phyloP scores from a whole-genome alignment of 2,888 invertebrate genomes.

The Sthenelais limicola region DNA sequence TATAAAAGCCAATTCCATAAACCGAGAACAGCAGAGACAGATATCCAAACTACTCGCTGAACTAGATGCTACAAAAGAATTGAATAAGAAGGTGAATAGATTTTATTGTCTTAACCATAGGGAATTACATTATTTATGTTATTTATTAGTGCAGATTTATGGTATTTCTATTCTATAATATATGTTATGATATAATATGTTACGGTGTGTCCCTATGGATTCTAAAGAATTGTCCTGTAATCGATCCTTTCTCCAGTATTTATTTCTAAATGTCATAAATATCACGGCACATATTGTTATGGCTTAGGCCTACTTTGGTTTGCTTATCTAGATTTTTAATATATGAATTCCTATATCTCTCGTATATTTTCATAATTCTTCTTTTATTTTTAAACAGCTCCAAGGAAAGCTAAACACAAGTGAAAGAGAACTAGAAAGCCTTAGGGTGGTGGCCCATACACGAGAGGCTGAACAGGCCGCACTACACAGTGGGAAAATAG shows the following conservation, averaged over 20 bases:
- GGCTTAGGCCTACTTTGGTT: too few species aligned
- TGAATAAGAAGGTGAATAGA: slow-evolving; percentile 48
- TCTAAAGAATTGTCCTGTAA: background rate
- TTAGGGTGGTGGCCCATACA: slow-evolving; percentile 6
- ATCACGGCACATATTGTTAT: too few species aligned
- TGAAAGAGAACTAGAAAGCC: slow-evolving; percentile 54
- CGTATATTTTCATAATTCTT: background rate
- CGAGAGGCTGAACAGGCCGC: background rate
- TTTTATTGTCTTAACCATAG: too few species aligned
- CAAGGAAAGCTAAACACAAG: slow-evolving; percentile 51
- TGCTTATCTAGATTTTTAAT: too few species aligned
- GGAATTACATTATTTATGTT: too few species aligned
- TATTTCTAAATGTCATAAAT: too few species aligned
- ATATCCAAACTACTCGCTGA: slow-evolving; percentile 47
- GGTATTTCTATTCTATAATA: background rate
- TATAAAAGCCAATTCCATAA: background rate
- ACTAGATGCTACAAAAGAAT: slow-evolving; percentile 46
- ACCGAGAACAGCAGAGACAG: slow-evolving; percentile 48
- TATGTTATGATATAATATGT: background rate
- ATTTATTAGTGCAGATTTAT: too few species aligned
- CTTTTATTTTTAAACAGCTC: slow-evolving; percentile 48
- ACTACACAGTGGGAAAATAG: background rate
- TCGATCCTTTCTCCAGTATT: too few species aligned
- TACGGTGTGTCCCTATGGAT: background rate
- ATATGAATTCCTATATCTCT: background rate